Evolutionary conservation across 1,140 invertebrate species (phyloP), one percentile per base, ranked within the genome.

Genomic region (Cecropterus lyciades): DNA sequence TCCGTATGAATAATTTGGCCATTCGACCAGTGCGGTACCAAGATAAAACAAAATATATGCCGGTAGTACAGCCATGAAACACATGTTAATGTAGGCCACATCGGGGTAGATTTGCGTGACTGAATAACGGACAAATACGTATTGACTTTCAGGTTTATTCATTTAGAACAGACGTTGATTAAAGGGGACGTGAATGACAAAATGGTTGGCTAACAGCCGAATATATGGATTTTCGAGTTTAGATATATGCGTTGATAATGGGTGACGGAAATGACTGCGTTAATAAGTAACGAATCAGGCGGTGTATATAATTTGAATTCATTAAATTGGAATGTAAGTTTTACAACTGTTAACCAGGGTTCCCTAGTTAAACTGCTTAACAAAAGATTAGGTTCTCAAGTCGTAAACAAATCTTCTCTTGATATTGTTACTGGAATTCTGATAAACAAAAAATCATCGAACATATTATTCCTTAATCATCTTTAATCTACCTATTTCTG

Each of bases 101-200:
- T 59, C 56, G n/a, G n/a, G 6, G 30, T 45, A 57, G 37, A 59
- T 14, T 59, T 49, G 57, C 45, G 27, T 49, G 40, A 62, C 30
- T 62, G 57, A 62, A 62, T 45, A 62, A 62, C 30, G 45, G 24
- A 62, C 57, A 37, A 49, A 62, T 62, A 17, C 46, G 57, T 40
- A 51, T 51, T 62, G 59, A 62, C 59, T 62, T 42, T 14, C 46
- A 49, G 48, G n/a, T 42, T 51, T 48, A 62, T 62, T 62, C 59
- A 62, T 62, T 51, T 62, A 40, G 16, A 62, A 62, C 33, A 51
- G 48, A 62, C 59, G 24, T 51, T 62, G 33, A 51, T 62, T 51
- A 62, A 60, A 60, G 57, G 6, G 46, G 46, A 51, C 46, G n/a
- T 10, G 46, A 37, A 42, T 52, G 48, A 40, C 46, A 40, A 42